A percentile compares a stretch with the other conserved stretches of the same genome.
These are phyloP conservation scores for Myiotriccus ornatus DNA, from an alignment of 2,797 vertebrate genomes.

Conservation along the genomic window DNA sequence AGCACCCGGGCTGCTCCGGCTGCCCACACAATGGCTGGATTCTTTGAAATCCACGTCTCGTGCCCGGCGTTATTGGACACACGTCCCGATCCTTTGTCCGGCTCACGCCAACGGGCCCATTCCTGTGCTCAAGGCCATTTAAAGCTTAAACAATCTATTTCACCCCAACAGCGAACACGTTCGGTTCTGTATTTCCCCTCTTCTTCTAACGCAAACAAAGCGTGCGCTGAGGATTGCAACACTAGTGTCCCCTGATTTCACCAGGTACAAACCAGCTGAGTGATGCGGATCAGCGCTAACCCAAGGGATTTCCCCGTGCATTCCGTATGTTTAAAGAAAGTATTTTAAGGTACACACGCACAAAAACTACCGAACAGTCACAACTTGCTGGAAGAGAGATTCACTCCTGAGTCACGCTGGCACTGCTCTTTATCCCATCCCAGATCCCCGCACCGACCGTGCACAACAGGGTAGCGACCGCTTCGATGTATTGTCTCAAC, in stretches of 20 bases:
- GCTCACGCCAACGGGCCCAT: background rate
- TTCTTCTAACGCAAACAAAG: background rate
- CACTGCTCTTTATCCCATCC: background rate
- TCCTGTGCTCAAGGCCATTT: background rate
- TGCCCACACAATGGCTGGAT: constrained; percentile 10
- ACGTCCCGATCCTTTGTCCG: constrained; percentile 17
- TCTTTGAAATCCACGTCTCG: constrained; percentile 29
- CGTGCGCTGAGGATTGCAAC: background rate
- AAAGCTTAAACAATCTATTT: background rate
- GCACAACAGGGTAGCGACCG: background rate
- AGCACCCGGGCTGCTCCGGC: background rate
- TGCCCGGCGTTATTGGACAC: background rate
- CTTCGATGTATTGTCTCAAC: background rate
- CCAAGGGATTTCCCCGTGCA: background rate
- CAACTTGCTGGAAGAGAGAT: background rate
- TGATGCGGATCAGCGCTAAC: background rate
- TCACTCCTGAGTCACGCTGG: background rate
- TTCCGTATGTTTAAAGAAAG: background rate
- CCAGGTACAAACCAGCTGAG: background rate
- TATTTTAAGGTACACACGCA: background rate
- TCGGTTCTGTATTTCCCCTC: background rate
- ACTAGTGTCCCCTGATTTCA: background rate
- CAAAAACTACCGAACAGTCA: background rate
- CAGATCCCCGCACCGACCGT: background rate
- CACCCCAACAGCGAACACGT: background rate